Base-by-base conservation (phyloP, 1,140 invertebrate genomes). In the Danaus melanippus region DNA sequence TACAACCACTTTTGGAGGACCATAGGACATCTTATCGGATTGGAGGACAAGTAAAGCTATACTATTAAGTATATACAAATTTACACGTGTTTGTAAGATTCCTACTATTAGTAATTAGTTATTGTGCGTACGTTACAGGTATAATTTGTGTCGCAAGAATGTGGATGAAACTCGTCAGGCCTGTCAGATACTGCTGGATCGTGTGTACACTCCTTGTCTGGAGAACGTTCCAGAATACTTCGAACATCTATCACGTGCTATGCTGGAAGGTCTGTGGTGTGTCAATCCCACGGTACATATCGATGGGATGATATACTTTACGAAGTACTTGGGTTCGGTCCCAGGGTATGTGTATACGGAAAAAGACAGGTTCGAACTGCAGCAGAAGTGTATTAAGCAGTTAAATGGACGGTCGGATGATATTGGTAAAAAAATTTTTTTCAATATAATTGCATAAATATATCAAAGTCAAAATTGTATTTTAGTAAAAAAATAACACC, bases 1-100 rank as follows among this genome's bases (percentile, higher is more conserved):
- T 92, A 94, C 49, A 78, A 94, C 1, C 95, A 97, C 74, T 91
- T 96, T 65, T 97, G 95, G 95, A 88, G 91, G 44, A 92, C 94
- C 1, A 91, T 97, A 39, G 95, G 95, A 0, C 89, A 92, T 66
- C 78, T 94, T 68, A 88, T 97, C 46, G 96, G 96, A 2, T 91
- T 96, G 10, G 90, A 95, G 60, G 95, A 97, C 66, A 91, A 90
- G 90, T 93, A 71, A 74, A 1, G 3, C 15, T 44, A n/a, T 44
- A 44, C 7, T n/a, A 44, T n/a, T 44, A n/a, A 44, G 12, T 44
- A 10, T n/a, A 44, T 44, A 12, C 2, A 32, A 32, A 32, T 4
- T 32, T 7, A 32, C 21, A 32, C 6, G 4, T 32, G 21, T 32
- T 32, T 32, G 4, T 32, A 32, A 32, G 5, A 32, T 32, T 32